Conservation (phyloP, 2,113 vertebrate genomes). For the Carettochelys insculpta region DNA sequence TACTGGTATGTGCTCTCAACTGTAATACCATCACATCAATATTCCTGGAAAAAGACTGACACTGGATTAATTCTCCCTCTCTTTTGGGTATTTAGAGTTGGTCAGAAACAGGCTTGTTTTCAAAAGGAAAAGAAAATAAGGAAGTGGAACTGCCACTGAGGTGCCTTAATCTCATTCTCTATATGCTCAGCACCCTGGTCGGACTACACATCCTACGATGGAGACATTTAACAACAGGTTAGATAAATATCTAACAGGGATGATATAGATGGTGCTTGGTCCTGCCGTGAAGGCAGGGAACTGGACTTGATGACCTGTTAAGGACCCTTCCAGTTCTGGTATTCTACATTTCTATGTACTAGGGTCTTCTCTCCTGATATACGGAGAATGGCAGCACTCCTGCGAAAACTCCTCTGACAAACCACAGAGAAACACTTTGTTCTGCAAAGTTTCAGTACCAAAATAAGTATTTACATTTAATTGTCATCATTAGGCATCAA, state of each 20-base stretch:
- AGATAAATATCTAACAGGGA: too few species aligned
- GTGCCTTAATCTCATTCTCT: not conserved
- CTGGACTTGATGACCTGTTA: too few species aligned
- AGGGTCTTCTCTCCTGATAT: fast-evolving
- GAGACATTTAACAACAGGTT: too few species aligned
- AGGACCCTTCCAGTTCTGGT: too few species aligned
- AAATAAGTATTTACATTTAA: not conserved
- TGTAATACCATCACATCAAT: not conserved
- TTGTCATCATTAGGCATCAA: not conserved
- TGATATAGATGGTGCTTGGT: too few species aligned
- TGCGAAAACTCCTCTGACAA: not conserved
- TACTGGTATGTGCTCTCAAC: not conserved
- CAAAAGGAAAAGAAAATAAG: too few species aligned
- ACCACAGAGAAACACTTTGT: not conserved
- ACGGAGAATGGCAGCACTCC: not conserved
- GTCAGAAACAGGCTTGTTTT: too few species aligned
- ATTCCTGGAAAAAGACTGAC: not conserved
- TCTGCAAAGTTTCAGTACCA: not conserved
- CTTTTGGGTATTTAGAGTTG: not conserved
- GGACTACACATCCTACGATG: not conserved
- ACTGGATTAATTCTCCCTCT: not conserved
- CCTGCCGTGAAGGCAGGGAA: too few species aligned
- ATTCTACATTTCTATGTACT: too few species aligned
- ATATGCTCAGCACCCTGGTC: not conserved
- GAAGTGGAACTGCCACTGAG: not conserved